Base-by-base conservation (phyloP, 2,797 vertebrate species). In the Thaleichthys pacificus region DNA sequence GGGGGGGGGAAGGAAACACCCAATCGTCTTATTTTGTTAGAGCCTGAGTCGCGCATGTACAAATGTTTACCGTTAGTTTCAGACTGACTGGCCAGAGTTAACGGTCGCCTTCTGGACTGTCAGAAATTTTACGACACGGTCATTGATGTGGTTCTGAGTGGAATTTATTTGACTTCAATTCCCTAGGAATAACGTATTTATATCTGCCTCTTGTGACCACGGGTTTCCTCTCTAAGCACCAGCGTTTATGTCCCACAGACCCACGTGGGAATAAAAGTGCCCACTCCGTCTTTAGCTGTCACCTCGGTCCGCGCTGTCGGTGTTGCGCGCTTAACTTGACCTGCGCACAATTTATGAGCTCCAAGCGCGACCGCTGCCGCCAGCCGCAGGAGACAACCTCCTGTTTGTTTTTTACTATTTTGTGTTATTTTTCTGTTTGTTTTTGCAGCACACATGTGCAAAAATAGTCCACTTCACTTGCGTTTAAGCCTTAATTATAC, bases 91-190 rank as follows among this genome's bases (percentile, higher is more conserved):
- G 81, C 70, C 83, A 62, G 78, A 85, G 70, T 88, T 87, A 88
- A 88, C 89, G 82, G 84, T 85, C 83, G 82, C 85, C 88, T 88
- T 83, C 84, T 85, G 86, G 87, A 89, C 88, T 84, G 87, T 91
- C 90, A 85, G 64, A 78, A 11, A 54, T 80, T 91, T 90, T 90
- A 90, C 83, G 85, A 91, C 87, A 35, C 82, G 69, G 77, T 74
- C 86, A 86, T 74, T 89, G 88, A 92, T 91, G 92, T 91, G 92
- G 89, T 84, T 68, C 78, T 28, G 72, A 26, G 74, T 74, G 89
- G 88, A 89, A 90, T 93, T 91, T 90, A 88, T 92, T 92, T 87
- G 84, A 88, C 89, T 91, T 87, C 81, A 77, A 88, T 90, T 89
- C 88, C 86, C 84, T 83, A 75, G 84, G 80, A 91, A 91, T 89